Conservation (phyloP, 2,113 vertebrate species). For the Eclectus roratus region DNA sequence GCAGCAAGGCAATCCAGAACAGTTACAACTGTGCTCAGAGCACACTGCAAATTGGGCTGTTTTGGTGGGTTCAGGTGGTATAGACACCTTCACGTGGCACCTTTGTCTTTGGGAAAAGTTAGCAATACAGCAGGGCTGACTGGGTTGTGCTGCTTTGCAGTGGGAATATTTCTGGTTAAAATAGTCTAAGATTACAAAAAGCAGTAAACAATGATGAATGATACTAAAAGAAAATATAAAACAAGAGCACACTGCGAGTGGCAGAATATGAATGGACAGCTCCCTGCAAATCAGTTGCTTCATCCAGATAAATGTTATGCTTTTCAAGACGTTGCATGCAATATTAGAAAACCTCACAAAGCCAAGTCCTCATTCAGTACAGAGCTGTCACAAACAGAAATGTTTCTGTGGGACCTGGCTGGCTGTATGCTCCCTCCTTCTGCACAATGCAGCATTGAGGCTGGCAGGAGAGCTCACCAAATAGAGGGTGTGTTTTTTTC, state of each 20-base stretch:
- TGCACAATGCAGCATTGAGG: accelerated
- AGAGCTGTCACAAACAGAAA: background rate
- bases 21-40: background rate
- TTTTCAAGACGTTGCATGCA: background rate
- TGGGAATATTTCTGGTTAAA: background rate
- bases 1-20: background rate
- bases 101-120: background rate
- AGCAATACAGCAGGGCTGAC: background rate
- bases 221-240: background rate
- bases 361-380: background rate
- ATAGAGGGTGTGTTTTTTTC: background rate
- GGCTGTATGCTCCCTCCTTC: background rate
- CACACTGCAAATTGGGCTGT: background rate
- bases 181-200: background rate
- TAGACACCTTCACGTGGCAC: background rate
- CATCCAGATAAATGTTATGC: background rate
- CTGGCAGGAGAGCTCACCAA: background rate
- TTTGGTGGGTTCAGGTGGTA: background rate
- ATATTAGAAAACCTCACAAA: background rate
- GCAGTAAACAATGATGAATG: background rate
- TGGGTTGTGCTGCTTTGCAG: background rate
- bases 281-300: background rate
- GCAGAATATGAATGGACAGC: background rate
- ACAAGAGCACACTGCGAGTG: background rate
- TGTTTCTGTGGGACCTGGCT: background rate